Evolutionary conservation across 1,140 invertebrate genomes (phyloP).

Genomic region (Lycorma delicatula): DNA sequence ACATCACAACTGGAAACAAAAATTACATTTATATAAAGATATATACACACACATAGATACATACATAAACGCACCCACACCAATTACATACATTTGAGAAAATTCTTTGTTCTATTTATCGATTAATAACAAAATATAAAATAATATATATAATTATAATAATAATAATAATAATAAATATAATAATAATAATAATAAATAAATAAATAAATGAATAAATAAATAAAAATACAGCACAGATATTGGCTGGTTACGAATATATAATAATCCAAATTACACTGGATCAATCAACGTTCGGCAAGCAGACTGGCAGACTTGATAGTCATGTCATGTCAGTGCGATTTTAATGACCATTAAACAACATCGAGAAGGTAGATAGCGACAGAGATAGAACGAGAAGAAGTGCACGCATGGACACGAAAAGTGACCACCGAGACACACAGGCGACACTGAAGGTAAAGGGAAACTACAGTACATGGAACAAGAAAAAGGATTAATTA

Average conservation of each 20-base stretch:
- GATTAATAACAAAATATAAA: too few relatives aligned
- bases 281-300: too few relatives aligned
- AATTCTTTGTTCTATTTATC: slow-evolving; percentile 25
- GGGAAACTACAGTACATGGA: neutral
- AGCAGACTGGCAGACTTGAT: too few relatives aligned
- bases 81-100: slow-evolving; percentile 20
- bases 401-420: slow-evolving; percentile 10
- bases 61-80: neutral
- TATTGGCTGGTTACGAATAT: neutral
- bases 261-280: too few relatives aligned
- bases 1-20: too few relatives aligned
- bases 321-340: too few relatives aligned
- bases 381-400: slow-evolving; percentile 3
- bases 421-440: neutral
- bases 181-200: neutral
- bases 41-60: slow-evolving; percentile 1
- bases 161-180: neutral
- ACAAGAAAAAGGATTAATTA: too few relatives aligned
- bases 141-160: too few relatives aligned
- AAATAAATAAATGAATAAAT: neutral
- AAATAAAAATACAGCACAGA: neutral
- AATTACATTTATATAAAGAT: neutral
- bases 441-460: neutral
- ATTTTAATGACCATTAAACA: neutral
- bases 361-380: slow-evolving; percentile 6